Conservation (phyloP, 2,888 invertebrate species). For the Arrhopalites spinosus region DNA sequence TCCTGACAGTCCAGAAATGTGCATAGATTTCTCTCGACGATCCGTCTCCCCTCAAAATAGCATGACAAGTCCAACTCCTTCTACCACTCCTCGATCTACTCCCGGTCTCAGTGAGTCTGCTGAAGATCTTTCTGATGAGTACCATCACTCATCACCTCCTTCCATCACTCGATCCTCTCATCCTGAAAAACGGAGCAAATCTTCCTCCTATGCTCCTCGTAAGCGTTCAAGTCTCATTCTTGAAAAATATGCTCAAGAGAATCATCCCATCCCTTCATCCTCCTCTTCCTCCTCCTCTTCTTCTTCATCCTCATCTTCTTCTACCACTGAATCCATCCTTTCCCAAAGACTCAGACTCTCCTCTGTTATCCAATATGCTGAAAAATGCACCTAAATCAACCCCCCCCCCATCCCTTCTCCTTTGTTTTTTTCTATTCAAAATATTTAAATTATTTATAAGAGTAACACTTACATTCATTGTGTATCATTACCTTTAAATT, state of each 20-base stretch:
- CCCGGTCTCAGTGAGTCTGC: constrained; percentile 48
- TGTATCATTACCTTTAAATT: not conserved
- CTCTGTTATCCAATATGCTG: constrained; percentile 85
- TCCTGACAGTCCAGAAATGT: constrained; percentile 51
- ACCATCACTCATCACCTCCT: constrained; percentile 28
- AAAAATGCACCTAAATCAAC: constrained; percentile 54
- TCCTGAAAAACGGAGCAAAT: constrained; percentile 23
- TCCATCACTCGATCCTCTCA: not conserved
- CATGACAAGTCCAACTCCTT: constrained; percentile 51
- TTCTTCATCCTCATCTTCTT: constrained; percentile 40
- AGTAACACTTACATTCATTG: not conserved
- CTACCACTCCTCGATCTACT: constrained; percentile 52
- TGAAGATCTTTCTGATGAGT: constrained; percentile 47
- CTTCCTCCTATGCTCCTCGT: constrained; percentile 45
- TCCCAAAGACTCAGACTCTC: constrained; percentile 63
- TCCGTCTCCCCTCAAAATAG: constrained; percentile 51
- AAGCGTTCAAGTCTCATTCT: constrained; percentile 56
- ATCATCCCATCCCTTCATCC: constrained; percentile 43
- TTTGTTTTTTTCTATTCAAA: constrained; percentile 3
- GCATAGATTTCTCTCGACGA: constrained; percentile 47
- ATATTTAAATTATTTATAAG: not conserved
- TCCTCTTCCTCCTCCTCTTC: constrained; percentile 9
- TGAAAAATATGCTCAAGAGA: constrained; percentile 56
- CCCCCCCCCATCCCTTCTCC: not conserved
- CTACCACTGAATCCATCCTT: constrained; percentile 54